Base-by-base conservation (phyloP, 2,797 vertebrate species). In the Borostomias antarcticus region DNA sequence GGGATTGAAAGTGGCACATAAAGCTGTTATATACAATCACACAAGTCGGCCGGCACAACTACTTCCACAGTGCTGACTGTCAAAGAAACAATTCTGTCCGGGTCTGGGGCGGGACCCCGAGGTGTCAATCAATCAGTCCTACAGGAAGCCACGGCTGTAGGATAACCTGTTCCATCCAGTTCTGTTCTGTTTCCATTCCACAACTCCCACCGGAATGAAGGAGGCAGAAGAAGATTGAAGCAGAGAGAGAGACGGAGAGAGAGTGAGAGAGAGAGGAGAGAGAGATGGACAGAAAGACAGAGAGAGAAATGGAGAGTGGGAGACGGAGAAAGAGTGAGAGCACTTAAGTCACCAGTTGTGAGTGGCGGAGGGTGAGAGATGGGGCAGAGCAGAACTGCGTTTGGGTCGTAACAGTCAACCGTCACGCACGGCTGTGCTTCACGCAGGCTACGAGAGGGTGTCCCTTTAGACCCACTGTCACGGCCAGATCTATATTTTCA, bases 361-460 rank as follows among this genome's bases (percentile, higher is more conserved):
- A 66, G 76, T 25, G 86, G 76, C 79, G 68, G 75, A 67, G 68
- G 85, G 79, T 77, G 66, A 76, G 66, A 77, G 63, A 87, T 84
- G 66, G 62, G 62, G 64, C 69, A 65, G 74, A 64, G 54, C 66
- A 74, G 62, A 66, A 52, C 70, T 73, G 64, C 29, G 23, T 32
- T 29, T 35, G 37, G 15, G n/a, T 35, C 50, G 50, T 80, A 76
- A 75, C 74, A 45, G 2, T n/a, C 40, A n/a, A n/a, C n/a, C n/a
- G n/a, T 19, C 37, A 19, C 17, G 17, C 58, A 19, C 58, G 11
- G 7, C 9, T 10, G n/a, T 13, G 19, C 37, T 5, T 17, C 58
- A 43, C 58, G 21, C 58, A 26, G 7, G 21, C 5, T 8, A 10
- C 40, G 70, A 73, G 7, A 62, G 58, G 53, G 53, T 53, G 70